phyloP scores from a whole-genome alignment of 2,797 vertebrate genomes.

The Cetoscarus ocellatus region DNA sequence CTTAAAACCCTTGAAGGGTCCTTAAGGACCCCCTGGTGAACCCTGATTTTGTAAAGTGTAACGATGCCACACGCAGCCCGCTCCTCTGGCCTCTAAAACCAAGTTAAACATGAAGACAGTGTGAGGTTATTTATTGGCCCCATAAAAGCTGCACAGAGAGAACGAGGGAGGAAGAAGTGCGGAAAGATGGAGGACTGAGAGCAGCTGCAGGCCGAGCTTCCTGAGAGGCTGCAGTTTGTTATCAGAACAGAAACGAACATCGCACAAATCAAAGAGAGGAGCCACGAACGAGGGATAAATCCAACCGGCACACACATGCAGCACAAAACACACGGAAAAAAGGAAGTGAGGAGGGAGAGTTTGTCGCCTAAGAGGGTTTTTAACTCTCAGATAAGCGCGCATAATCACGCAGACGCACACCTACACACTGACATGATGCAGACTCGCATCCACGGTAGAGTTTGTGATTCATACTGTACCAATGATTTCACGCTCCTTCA shows the following conservation, averaged over 20 bases:
- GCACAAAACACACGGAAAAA: conserved; percentile 23
- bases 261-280: conserved; percentile 70
- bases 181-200: conserved; percentile 37
- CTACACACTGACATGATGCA: conserved; percentile 12
- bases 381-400: conserved; percentile 27
- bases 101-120: conserved; percentile 75
- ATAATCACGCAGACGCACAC: conserved; percentile 28
- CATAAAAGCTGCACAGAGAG: conserved; percentile 73
- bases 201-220: conserved; percentile 70
- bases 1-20: conserved; percentile 5
- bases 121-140: conserved; percentile 72
- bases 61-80: conserved; percentile 30
- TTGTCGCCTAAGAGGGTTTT: conserved; percentile 22
- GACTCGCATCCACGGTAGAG: conserved; percentile 1
- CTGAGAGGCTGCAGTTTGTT: conserved; percentile 68
- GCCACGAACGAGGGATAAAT: conserved; percentile 35
- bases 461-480: conserved; percentile 48
- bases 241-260: conserved; percentile 62
- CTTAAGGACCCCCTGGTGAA: conserved; percentile 44
- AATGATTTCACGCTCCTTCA: conserved; percentile 38
- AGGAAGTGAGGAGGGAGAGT: conserved; percentile 15
- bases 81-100: conserved; percentile 65
- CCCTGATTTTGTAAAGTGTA: conserved; percentile 44
- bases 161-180: conserved; percentile 58
- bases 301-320: neutral